Evolutionary conservation across 2,888 invertebrate genomes (phyloP), one percentile per base, ranked within the genome.

Genomic region (Chymomyza caudatula): DNA sequence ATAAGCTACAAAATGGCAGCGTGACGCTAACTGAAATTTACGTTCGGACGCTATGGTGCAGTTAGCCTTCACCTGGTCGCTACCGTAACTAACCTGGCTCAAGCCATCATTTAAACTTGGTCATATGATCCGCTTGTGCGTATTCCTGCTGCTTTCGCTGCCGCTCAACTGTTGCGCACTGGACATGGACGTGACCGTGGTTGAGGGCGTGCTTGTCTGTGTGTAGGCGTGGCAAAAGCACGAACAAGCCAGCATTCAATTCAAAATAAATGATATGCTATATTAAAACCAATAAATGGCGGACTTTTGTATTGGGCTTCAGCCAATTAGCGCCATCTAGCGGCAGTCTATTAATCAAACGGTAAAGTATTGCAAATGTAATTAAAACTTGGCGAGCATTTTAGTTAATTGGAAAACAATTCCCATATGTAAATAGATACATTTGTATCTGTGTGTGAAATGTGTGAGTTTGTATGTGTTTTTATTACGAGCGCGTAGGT

Each of bases 11-110:
- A 25, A n/a, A 53, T 2, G n/a, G 53, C 13, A 3, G 25, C 53
- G 25, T 22, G 25, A 53, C 13, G 53, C 23, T 53, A 53, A 53
- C 53, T 53, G 13, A 53, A 53, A 53, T 53, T 53, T 53, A 53
- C 25, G 53, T 51, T 51, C 5, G 29, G 29, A 37, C 29, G 29
- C 29, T 11, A 11, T 37, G 29, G 11, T 37, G 29, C 29, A 37
- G 29, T 37, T 37, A 20, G 51, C 51, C 20, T 20, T 51, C 51
- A 51, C 44, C 44, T 47, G 44, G 44, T 17, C 44, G 17, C 15
- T 47, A 8, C 2, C 44, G 11, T 37, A 37, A 47, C 47, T 47
- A 47, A 15, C 51, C 20, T 13, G 51, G 51, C 51, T 20, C 51
- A 20, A 37, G 29, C 29, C 11, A 37, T 37, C 29, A 37, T 4